Percentiles rank a stretch among this genome's conserved stretches.
Evolutionary conservation across 2,797 vertebrate genomes (phyloP).

Genomic region (Coilia nasus): DNA sequence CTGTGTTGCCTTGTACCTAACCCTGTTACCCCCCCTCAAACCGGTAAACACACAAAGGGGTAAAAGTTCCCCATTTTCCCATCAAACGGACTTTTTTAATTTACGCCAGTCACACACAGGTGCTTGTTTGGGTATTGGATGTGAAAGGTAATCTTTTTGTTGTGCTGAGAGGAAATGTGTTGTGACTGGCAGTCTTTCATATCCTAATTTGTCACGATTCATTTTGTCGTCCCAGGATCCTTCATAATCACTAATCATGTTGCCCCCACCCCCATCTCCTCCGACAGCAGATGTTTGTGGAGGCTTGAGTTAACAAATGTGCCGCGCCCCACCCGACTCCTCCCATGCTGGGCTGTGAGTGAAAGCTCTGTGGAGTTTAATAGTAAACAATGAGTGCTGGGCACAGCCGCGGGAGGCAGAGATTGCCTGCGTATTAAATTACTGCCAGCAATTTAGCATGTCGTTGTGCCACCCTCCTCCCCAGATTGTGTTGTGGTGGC

Average conservation of each 20-base stretch:
- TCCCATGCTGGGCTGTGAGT: constrained; percentile 18
- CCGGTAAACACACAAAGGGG: background rate
- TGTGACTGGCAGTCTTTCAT: constrained; percentile 18
- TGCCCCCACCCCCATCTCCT: background rate
- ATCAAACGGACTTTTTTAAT: background rate
- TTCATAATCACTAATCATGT: constrained; percentile 25
- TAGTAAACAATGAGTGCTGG: constrained; percentile 52
- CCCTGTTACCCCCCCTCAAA: background rate
- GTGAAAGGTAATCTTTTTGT: constrained; percentile 14
- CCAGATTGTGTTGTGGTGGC: too few species aligned
- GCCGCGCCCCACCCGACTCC: constrained; percentile 21
- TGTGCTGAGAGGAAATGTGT: background rate
- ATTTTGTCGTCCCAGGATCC: background rate
- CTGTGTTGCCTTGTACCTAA: background rate
- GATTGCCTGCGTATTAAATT: constrained; percentile 58
- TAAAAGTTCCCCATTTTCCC: background rate
- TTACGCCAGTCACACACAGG: background rate
- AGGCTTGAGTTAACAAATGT: constrained; percentile 10
- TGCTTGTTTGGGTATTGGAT: background rate
- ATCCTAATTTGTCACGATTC: constrained; percentile 8
- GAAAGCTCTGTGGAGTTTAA: constrained; percentile 54
- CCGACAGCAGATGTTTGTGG: background rate
- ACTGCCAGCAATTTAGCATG: constrained; percentile 55
- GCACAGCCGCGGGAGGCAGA: constrained; percentile 50
- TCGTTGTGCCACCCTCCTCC: constrained; percentile 49